A percentile compares a stretch with the other conserved stretches of the same genome.
Evolutionary conservation across 2,797 vertebrate species (phyloP).

Genomic region (Phataginus tricuspis): DNA sequence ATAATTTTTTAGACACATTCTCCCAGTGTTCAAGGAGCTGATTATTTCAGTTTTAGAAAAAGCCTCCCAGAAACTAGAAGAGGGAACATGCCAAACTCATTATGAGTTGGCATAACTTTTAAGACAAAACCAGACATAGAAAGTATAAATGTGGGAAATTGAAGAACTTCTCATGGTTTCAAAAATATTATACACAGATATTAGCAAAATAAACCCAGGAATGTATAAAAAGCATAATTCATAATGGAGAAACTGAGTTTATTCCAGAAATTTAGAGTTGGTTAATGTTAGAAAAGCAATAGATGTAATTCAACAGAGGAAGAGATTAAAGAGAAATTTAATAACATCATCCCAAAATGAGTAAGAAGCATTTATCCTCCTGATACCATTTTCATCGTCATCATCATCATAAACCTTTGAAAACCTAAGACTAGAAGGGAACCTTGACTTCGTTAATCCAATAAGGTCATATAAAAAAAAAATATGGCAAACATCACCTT

Average conservation of each 20-base stretch:
- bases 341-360: not conserved
- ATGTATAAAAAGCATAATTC: slow-evolving; percentile 21
- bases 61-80: not conserved
- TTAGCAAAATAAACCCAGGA: not conserved
- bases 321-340: not conserved
- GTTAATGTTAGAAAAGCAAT: slow-evolving; percentile 40
- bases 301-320: not conserved
- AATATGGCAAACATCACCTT: not conserved
- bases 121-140: not conserved
- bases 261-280: slow-evolving; percentile 38
- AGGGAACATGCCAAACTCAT: not conserved
- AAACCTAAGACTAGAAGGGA: not conserved
- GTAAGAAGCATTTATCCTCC: not conserved
- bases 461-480: not conserved
- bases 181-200: slow-evolving; percentile 20
- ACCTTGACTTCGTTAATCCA: not conserved
- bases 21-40: not conserved
- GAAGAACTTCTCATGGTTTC: not conserved
- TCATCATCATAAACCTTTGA: not conserved
- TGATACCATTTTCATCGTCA: not conserved
- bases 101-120: not conserved
- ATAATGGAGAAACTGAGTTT: slow-evolving; percentile 1
- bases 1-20: not conserved
- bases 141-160: slow-evolving; percentile 33
- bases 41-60: not conserved